A percentile compares a stretch with the other conserved stretches of the same genome.
Conservation (phyloP, 2,797 vertebrate genomes). For the Tokudaia muenninki region DNA sequence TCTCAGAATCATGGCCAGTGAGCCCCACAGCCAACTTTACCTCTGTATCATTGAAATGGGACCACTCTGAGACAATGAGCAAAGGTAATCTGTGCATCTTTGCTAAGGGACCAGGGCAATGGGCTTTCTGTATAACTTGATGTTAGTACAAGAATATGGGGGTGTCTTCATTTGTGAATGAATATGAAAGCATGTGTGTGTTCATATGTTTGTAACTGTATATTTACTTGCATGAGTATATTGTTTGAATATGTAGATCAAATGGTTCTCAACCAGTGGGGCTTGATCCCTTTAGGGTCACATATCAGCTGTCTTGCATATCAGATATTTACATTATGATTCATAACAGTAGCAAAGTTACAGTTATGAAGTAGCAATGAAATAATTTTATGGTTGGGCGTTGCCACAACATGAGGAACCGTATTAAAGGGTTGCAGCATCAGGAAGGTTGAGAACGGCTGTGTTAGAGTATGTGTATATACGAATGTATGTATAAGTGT, state of each 20-base stretch:
- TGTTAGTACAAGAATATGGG: background rate
- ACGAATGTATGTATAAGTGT: background rate
- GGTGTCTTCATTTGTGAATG: background rate
- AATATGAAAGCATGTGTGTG: background rate
- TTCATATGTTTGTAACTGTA: background rate
- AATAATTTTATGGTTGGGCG: background rate
- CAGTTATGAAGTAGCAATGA: background rate
- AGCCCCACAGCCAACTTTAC: background rate
- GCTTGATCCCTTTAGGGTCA: background rate
- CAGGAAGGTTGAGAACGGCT: background rate
- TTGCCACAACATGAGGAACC: background rate
- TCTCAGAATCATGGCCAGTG: constrained; percentile 22
- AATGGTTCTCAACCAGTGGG: background rate
- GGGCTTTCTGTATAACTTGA: background rate
- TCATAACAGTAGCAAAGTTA: background rate
- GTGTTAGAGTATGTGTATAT: background rate
- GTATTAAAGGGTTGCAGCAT: background rate
- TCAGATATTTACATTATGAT: background rate
- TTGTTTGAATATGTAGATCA: background rate
- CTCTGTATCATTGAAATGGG: constrained; percentile 46
- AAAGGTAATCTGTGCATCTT: background rate
- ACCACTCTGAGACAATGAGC: background rate
- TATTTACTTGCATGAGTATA: background rate
- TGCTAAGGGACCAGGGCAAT: background rate
- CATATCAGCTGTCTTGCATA: background rate